Evolutionary conservation across 2,888 invertebrate genomes (phyloP), one percentile per base, ranked within the genome.

Genomic region (Xestia c-nigrum): DNA sequence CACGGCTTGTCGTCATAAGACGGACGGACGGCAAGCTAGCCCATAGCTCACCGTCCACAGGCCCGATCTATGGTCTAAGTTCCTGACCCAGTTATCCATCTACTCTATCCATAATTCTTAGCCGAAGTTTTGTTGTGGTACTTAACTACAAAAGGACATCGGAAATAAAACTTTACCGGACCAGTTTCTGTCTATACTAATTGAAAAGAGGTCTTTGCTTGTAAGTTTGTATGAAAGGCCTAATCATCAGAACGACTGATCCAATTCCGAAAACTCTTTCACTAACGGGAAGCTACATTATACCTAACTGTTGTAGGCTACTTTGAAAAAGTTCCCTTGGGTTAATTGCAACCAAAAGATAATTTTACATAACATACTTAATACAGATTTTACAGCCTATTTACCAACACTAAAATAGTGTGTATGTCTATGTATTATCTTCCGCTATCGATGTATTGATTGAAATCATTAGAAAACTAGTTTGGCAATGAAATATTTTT

Each of bases 401-500:
- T 59, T 16, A 12, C 9, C 4, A 69, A 59, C 24, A 61, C 43
- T 61, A 69, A 69, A 38, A 69, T 52, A 24, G 0, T n/a, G 24
- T 24, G 24, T 50, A 43, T n/a, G 1, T 38, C n/a, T 40, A 31
- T 31, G 31, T 43, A 72, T 38, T 57, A 81, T 38, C 43, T 16
- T 50, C 47, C 4, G 46, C 7, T 19, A 81, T 67, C 61, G 31
- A 75, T 47, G 31, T 63, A 81, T 81, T 75, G 52, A 81, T 75
- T 75, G 10, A 46, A 40, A 81, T 61, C 61, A 63, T 24, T 46
- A 31, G 31, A 9, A 46, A 21, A 67, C 66, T 67, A n/a, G 78
- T 75, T 67, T 55, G 40, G n/a, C 59, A 10, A 67, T 52, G 47
- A 74, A 46, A 81, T 61, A 75, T 66, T 81, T 75, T 81, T 66